A percentile compares a stretch with the other conserved stretches of the same genome.
phyloP scores from a whole-genome alignment of 2,113 vertebrate genomes.

The Falcunculus frontatus region DNA sequence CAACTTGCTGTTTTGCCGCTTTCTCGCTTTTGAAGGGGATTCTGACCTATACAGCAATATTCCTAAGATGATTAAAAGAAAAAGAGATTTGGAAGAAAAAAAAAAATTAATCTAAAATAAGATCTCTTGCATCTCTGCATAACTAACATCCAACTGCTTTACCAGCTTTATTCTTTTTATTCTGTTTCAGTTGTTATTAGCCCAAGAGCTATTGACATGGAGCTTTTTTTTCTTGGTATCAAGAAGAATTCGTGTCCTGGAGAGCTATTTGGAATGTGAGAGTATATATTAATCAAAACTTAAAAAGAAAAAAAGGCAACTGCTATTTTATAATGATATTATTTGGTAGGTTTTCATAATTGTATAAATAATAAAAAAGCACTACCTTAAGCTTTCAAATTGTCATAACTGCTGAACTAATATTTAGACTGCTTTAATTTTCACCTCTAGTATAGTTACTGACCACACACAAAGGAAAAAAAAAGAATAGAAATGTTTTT shows the following conservation, averaged over 20 bases:
- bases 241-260: not conserved
- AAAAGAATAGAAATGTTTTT: not conserved
- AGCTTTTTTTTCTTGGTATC: not conserved
- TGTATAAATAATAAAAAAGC: not conserved
- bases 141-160: not conserved
- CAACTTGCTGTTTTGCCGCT: not conserved
- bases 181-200: not conserved
- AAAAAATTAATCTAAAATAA: not conserved
- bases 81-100: not conserved
- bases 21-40: not conserved
- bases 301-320: not conserved
- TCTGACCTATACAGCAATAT: not conserved
- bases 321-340: not conserved
- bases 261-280: not conserved
- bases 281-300: not conserved
- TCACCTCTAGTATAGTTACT: not conserved
- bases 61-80: not conserved
- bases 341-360: not conserved
- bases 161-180: not conserved
- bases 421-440: conserved; percentile 15
- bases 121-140: not conserved
- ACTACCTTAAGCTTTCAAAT: not conserved
- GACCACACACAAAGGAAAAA: not conserved
- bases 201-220: not conserved
- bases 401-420: not conserved